Percentiles rank a stretch among this genome's conserved stretches.
phyloP scores from a whole-genome alignment of 2,797 vertebrate species.

The Caiman crocodilus region DNA sequence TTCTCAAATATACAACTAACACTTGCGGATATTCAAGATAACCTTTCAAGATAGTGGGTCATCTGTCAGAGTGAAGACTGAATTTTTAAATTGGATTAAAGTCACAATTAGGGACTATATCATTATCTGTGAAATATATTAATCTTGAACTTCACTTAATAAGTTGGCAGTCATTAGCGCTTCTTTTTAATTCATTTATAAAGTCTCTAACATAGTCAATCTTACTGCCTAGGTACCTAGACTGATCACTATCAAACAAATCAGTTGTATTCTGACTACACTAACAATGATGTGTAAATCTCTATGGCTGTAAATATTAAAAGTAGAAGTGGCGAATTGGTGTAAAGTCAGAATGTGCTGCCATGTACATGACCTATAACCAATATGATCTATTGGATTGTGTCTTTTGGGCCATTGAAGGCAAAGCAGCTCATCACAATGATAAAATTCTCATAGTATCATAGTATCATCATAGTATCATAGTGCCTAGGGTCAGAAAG shows the following conservation, averaged over 20 bases:
- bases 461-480: too few relatives aligned
- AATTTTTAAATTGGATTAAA: not conserved
- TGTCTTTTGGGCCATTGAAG: slow-evolving; percentile 1
- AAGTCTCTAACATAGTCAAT: not conserved
- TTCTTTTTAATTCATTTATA: not conserved
- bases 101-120: not conserved
- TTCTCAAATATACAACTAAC: not conserved
- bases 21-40: not conserved
- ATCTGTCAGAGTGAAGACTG: not conserved
- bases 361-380: not conserved
- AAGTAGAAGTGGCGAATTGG: not conserved
- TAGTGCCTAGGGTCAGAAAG: too few relatives aligned
- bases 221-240: not conserved
- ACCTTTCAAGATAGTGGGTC: not conserved
- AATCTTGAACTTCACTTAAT: not conserved
- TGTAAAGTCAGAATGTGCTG: not conserved
- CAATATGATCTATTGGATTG: not conserved
- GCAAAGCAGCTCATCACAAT: slow-evolving; percentile 42
- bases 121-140: not conserved
- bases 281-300: not conserved
- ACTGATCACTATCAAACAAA: not conserved
- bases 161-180: not conserved
- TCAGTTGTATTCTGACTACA: not conserved
- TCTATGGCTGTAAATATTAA: not conserved
- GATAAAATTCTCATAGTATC: slow-evolving; percentile 29